These are phyloP conservation scores for Scotopteryx bipunctaria DNA, from an alignment of 2,888 invertebrate genomes.

Conservation along the genomic window DNA sequence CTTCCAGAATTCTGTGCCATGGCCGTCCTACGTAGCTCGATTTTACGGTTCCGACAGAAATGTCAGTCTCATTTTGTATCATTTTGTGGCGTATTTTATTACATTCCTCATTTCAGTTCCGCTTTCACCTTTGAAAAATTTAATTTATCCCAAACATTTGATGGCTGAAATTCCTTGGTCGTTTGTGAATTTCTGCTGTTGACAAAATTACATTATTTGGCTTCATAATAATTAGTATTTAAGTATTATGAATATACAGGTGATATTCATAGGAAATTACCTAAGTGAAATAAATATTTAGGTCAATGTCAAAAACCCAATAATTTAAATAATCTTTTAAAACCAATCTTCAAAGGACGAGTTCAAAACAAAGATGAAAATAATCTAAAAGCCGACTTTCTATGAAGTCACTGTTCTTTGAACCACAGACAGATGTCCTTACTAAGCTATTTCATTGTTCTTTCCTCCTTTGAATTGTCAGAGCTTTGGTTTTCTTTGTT, in stretches of 20 bases:
- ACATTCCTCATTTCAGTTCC: conserved; percentile 39
- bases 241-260: too few species aligned
- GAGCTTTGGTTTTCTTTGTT: conserved; percentile 19
- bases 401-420: conserved; percentile 15
- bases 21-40: conserved; percentile 12
- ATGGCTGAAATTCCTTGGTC: conserved; percentile 9
- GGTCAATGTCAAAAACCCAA: background rate
- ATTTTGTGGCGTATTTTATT: conserved; percentile 50
- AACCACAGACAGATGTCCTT: conserved; percentile 16
- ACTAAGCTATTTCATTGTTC: conserved; percentile 24
- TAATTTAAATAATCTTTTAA: conserved; percentile 1
- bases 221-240: background rate
- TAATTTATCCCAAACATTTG: conserved; percentile 29
- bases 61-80: conserved; percentile 42
- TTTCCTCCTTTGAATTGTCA: conserved; percentile 19
- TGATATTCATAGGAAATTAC: too few species aligned
- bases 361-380: conserved; percentile 15
- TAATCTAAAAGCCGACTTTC: conserved; percentile 14
- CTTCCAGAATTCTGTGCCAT: conserved; percentile 14
- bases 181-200: conserved; percentile 11
- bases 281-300: background rate
- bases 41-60: conserved; percentile 30
- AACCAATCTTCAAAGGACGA: conserved; percentile 2
- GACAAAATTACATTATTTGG: conserved; percentile 13
- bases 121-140: conserved; percentile 41